Evolutionary conservation across 2,113 vertebrate species (phyloP), one percentile per base, ranked within the genome.

Genomic region (Lophotis ruficrista): DNA sequence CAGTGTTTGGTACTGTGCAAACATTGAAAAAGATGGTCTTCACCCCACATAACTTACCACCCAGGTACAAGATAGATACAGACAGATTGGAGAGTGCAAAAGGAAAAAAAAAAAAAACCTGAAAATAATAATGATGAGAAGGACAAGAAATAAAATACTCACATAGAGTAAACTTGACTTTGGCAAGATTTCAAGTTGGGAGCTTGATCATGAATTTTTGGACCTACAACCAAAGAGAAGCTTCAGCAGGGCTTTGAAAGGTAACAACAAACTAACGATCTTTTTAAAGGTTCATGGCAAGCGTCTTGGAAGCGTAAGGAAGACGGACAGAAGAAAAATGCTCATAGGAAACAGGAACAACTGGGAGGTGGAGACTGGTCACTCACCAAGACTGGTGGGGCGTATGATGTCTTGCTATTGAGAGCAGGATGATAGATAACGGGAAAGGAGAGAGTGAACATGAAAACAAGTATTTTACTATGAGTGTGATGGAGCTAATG

Each of bases 391-490:
- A 88, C 2, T 83, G 65, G 82, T 72, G 76, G 81, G 50, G 71
- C 71, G n/a, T 61, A 83, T 31, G 58, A 73, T 93, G 62, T 65
- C 88, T 93, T 83, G 62, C 72, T 92, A 77, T 47, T 83, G 73
- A 93, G n/a, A 86, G 61, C 15, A 89, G 84, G 45, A 82, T 88
- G 72, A 80, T 4, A 90, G 56, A 87, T 70, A 89, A 84, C 8
- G 38, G 31, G 64, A 92, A 90, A 75, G 35, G 61, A 90, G 81
- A 70, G 72, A 81, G 51, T n/a, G n/a, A 93, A 91, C 72, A 78
- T 25, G 60, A 91, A 91, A 81, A 62, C 65, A 94, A 87, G 41
- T 81, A 87, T 83, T 95, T 93, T 94, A 75, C 64, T 81, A 57
- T 6, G 10, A 90, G 35, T 56, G 48, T 60, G 53, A 51, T 89